Percentiles rank a stretch among this genome's conserved stretches.
Conservation (phyloP, 2,113 vertebrate genomes). For the Pygathrix nemaeus region DNA sequence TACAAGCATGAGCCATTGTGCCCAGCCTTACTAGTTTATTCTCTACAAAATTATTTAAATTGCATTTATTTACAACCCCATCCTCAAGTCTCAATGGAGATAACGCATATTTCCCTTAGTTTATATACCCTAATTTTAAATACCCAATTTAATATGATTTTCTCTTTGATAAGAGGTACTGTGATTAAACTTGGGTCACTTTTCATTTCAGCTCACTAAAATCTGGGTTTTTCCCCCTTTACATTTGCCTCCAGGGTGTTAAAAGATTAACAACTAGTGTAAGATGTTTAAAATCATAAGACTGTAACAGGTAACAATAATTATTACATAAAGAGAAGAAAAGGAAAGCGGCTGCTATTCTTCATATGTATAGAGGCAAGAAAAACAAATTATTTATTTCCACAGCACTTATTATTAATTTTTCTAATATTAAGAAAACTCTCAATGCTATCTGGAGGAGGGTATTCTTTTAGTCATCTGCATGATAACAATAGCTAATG, state of each 20-base stretch:
- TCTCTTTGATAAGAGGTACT: conserved; percentile 30
- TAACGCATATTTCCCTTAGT: neutral
- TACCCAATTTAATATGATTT: conserved; percentile 50
- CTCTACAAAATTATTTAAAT: neutral
- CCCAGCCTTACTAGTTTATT: no score
- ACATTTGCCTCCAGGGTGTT: conserved; percentile 39
- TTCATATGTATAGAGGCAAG: neutral
- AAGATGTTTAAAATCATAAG: conserved; percentile 65
- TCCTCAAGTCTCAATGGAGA: conserved; percentile 27
- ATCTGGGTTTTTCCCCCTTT: neutral
- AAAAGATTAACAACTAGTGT: conserved; percentile 52
- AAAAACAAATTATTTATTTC: conserved; percentile 54
- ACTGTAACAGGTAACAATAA: conserved; percentile 44
- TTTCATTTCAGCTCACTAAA: conserved; percentile 56
- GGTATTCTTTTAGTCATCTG: conserved; percentile 27
- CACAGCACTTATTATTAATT: conserved; percentile 23
- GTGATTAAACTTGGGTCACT: conserved; percentile 56
- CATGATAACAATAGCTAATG: conserved; percentile 21
- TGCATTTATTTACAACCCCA: conserved; percentile 27
- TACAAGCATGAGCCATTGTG: no score
- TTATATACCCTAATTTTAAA: conserved; percentile 26
- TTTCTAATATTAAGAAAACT: conserved; percentile 48
- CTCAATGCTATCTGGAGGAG: neutral
- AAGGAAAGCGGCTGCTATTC: neutral
- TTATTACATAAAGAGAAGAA: neutral